Base-by-base conservation (phyloP, 2,113 vertebrate species). In the Narcine bancroftii region DNA sequence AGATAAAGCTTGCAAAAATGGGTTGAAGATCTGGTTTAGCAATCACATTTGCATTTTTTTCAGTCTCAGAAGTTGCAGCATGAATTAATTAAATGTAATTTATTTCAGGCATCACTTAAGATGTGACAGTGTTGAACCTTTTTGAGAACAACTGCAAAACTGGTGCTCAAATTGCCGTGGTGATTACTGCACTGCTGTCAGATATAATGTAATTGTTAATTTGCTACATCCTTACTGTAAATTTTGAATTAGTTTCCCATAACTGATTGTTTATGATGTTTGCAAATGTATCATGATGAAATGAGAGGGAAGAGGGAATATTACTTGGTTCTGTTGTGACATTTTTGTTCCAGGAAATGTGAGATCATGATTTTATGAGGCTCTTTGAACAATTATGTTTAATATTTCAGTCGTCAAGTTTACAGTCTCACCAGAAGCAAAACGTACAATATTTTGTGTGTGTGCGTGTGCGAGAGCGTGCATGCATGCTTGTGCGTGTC, bases 211-310 rank as follows among this genome's bases (percentile, higher is more conserved):
- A 2, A 0, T 56, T 36, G 29, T 15, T 87, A 21, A 60, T 87
- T 87, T 60, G 36, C n/a, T 53, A 60, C 10, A 87, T 7, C 56
- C 33, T 87, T 87, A 11, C 4, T 6, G 13, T 7, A 39, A 3
- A 83, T 10, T 83, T 83, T 47, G 33, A 83, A 29, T 33, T 17
- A 19, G 17, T 60, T 85, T 85, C 21, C 53, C 50, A 15, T 39
- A 29, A 36, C 81, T n/a, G 33, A n/a, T 17, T 36, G 81, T 85
- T 60, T 36, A 60, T 36, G 17, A 33, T 60, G n/a, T 87, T 60
- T 75, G 26, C 69, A 33, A 83, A 53, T 6, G 3, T 93, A 89
- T 94, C 93, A 94, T 79, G 93, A 93, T 93, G 93, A 91, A 94
- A 94, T 94, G 76, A 93, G 63, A 91, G 89, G 13, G 63, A 69